Evolutionary conservation across 37 sponge, comb jelly and placozoan species (phyloP), one percentile per base, ranked within the genome.

Genomic region (Haliclona indistincta): DNA sequence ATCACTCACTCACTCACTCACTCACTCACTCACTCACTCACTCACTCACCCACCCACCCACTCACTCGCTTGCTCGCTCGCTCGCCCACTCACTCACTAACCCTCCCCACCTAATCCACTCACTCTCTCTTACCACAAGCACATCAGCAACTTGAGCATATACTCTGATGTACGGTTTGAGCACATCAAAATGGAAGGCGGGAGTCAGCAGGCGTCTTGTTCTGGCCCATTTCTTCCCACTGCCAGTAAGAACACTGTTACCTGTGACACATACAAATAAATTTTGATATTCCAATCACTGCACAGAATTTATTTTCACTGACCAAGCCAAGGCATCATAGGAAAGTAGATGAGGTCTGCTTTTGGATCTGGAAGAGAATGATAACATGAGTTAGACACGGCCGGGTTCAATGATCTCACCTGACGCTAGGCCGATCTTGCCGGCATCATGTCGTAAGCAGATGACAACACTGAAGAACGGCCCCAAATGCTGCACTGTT

Each of bases 331-430:
- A 0, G 82, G 82, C 20, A 65, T 23, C 1, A 91, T 40, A 32
- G 74, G 60, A 54, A 67, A 17, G 52, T 89, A 89, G 11, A 76
- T 38, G 1, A 69, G 6, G 3, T 84, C 84, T 0, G 63, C n/a
- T 56, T 89, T 89, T 19, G 90, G 91, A 51, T 91, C 91, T 91
- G n/a, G n/a, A n/a, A n/a, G n/a, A n/a, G n/a, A n/a, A n/a, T n/a
- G n/a, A n/a, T n/a, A n/a, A n/a, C n/a, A n/a, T n/a, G n/a, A n/a
- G n/a, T n/a, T n/a, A n/a, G n/a, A n/a, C n/a, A n/a, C n/a, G n/a
- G n/a, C n/a, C n/a, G n/a, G n/a, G n/a, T n/a, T n/a, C n/a, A n/a
- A n/a, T n/a, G n/a, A n/a, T n/a, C n/a, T n/a, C n/a, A n/a, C n/a
- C n/a, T n/a, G n/a, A n/a, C n/a, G n/a, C n/a, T n/a, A n/a, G n/a